These are phyloP conservation scores for Zygaena filipendulae DNA, from an alignment of 2,888 invertebrate species.

Conservation along the genomic window DNA sequence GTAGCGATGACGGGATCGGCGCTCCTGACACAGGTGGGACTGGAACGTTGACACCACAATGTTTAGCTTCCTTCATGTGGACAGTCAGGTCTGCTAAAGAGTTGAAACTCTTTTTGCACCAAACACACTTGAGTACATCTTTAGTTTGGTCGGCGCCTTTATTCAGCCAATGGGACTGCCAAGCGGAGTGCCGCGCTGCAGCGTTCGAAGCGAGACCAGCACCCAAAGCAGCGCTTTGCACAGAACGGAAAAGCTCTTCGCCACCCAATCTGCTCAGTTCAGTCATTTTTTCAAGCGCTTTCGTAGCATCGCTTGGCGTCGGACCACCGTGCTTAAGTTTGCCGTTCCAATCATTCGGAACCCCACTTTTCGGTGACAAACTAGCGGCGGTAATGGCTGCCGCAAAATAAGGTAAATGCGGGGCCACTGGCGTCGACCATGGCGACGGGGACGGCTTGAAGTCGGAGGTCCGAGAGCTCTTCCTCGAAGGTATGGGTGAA, in stretches of 20 bases:
- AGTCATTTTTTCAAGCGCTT: constrained; percentile 92
- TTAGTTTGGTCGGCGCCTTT: constrained; percentile 95
- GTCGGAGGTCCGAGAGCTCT: constrained; percentile 74
- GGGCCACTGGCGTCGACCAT: constrained; percentile 83
- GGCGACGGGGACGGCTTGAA: constrained; percentile 78
- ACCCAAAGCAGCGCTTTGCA: constrained; percentile 62
- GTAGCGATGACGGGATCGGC: constrained; percentile 59
- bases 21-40: constrained; percentile 72
- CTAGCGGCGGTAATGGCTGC: constrained; percentile 81
- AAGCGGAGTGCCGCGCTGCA: constrained; percentile 85
- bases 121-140: constrained; percentile 96
- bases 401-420: constrained; percentile 84
- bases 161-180: constrained; percentile 98
- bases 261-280: constrained; percentile 88
- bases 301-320: constrained; percentile 84
- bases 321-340: constrained; percentile 76
- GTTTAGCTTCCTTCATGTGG: constrained; percentile 98
- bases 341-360: constrained; percentile 79
- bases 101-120: constrained; percentile 97
- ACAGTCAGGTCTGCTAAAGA: constrained; percentile 93
- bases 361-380: constrained; percentile 77
- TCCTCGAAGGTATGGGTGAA: constrained; percentile 72
- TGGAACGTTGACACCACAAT: constrained; percentile 90
- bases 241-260: constrained; percentile 77
- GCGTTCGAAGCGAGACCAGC: constrained; percentile 63